Conservation (phyloP, 2,888 invertebrate species). For the Dryobota labecula region DNA sequence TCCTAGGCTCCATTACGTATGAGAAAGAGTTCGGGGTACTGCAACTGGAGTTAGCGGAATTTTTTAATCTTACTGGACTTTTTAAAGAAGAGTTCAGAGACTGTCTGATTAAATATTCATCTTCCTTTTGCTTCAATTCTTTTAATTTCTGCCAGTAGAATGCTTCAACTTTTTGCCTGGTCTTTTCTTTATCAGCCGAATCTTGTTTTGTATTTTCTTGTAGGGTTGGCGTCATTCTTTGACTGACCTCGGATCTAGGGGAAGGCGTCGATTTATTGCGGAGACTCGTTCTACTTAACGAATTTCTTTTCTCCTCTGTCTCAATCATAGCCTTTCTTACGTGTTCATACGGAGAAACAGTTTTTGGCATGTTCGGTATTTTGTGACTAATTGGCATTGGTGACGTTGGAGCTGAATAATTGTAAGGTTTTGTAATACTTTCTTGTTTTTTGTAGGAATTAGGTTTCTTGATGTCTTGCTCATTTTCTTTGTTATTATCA, state of each 20-base stretch:
- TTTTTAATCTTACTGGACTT: constrained; percentile 63
- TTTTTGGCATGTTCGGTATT: constrained; percentile 86
- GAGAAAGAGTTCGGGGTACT: constrained; percentile 77
- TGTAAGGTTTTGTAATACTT: constrained; percentile 77
- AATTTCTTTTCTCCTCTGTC: constrained; percentile 83
- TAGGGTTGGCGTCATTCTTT: constrained; percentile 61
- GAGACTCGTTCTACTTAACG: constrained; percentile 73
- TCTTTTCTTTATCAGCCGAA: constrained; percentile 87
- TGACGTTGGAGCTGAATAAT: constrained; percentile 87
- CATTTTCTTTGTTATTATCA: constrained; percentile 71
- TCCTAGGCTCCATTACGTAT: constrained; percentile 73
- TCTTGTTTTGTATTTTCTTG: constrained; percentile 64
- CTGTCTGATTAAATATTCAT: constrained; percentile 85
- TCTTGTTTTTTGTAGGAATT: constrained; percentile 50
- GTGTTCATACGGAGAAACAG: constrained; percentile 84
- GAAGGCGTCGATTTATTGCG: constrained; percentile 74
- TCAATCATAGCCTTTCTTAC: constrained; percentile 84
- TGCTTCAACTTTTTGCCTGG: constrained; percentile 91
- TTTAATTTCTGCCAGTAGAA: constrained; percentile 93
- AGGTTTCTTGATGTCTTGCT: constrained; percentile 34
- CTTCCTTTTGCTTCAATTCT: constrained; percentile 91
- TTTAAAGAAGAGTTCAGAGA: constrained; percentile 69
- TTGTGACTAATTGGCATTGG: constrained; percentile 81
- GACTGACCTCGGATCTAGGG: constrained; percentile 65
- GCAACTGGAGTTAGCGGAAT: constrained; percentile 71